Base-by-base conservation (phyloP, 30 jellyfish, hydroid and myxozoan species). In the Nemopilema nomurai region DNA sequence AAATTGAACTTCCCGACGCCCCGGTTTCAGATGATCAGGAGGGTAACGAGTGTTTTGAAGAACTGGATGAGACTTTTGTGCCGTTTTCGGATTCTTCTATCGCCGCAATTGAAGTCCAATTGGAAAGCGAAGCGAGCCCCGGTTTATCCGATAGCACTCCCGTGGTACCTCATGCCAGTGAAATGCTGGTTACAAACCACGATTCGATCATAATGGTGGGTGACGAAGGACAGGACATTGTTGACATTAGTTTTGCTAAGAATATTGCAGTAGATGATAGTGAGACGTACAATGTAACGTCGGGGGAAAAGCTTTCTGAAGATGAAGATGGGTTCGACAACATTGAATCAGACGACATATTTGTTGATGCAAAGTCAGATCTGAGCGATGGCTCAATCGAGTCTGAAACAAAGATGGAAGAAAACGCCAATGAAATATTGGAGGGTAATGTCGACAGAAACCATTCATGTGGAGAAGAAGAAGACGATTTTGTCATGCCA, bases 291-390 rank as follows among this genome's bases (percentile, higher is more conserved):
- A 28, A 20, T 4, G 21, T 32, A 19, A 20, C 30, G 33, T 18
- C 23, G 17, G 33, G 8, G 27, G 8, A 63, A 24, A 31, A 71
- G 64, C 21, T 18, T 71, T 28, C 65, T 16, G 70, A 52, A 28
- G 92, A 84, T 51, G 93, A 84, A 21, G 93, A 84, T 27, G 93
- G 82, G 28, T 84, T 84, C 28, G 82, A 71, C 16, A 72, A 84
- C 28, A 84, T 84, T 28, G 93, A 84, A 16, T 23, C 93, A 8
- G 93, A 84, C 28, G 93, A 84, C 20, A 52, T 77, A 62, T 84
- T 84, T 27, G 84, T 57, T 24, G 93, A 84, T 74, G 93, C 93
- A 8, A 64, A 62, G 49, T 73, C 87, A 0, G 93, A 84, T 49
- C 29, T 84, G 51, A 73, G 83, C 29, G 79, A 62, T 19, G 87